A percentile compares a stretch with the other conserved stretches of the same genome.
These are phyloP conservation scores for Strigops habroptila DNA, from an alignment of 2,113 vertebrate species.

Conservation along the genomic window DNA sequence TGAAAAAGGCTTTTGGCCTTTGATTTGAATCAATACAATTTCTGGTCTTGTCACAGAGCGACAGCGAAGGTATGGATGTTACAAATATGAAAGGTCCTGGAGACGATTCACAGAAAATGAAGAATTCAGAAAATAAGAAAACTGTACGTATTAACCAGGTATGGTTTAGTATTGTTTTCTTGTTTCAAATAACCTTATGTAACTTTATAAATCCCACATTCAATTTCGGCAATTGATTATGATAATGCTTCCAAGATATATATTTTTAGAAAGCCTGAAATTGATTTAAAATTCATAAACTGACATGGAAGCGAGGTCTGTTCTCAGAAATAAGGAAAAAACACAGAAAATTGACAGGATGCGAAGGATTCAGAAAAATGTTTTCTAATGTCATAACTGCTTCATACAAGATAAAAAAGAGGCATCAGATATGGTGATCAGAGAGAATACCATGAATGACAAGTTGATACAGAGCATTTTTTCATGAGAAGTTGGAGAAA, in stretches of 20 bases:
- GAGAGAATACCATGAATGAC: background rate
- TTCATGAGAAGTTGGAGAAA: background rate
- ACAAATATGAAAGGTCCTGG: background rate
- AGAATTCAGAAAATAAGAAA: background rate
- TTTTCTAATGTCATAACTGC: background rate
- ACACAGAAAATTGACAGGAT: background rate
- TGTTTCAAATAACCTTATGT: background rate
- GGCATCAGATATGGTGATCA: background rate
- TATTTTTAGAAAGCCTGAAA: background rate
- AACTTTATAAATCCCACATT: background rate
- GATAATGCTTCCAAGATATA: background rate
- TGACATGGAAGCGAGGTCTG: background rate
- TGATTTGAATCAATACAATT: background rate
- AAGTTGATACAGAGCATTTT: background rate
- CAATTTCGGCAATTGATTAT: background rate
- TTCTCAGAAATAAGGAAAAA: background rate
- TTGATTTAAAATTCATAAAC: background rate
- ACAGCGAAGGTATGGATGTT: background rate
- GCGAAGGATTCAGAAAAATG: background rate
- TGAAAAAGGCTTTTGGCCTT: background rate
- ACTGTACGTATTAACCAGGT: conserved; percentile 3
- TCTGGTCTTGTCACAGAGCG: background rate
- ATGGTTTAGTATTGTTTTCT: background rate
- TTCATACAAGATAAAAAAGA: background rate
- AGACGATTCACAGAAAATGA: background rate